Base-by-base conservation (phyloP, 2,888 invertebrate genomes). In the Platycheirus rosarum region DNA sequence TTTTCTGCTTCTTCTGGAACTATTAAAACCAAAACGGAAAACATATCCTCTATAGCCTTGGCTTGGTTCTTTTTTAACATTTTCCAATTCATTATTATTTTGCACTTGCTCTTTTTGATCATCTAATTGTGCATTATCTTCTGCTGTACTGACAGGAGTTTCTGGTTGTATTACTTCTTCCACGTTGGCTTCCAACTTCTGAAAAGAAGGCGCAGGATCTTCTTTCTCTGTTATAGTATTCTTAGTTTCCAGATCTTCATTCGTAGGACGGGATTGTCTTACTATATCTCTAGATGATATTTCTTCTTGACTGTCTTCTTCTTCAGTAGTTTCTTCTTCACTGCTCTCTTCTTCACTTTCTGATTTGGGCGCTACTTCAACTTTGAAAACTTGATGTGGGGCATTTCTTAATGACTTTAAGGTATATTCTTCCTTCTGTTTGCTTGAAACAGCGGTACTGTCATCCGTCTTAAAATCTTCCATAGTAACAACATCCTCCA, bases 391-490 rank as follows among this genome's bases (percentile, higher is more conserved):
- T 6, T 78, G 48, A n/a, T 63, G 85, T 7, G 84, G 65, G 0
- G 88, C 88, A 16, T 86, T 85, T n/a, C 80, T 60, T 3, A 88
- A 53, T 2, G 85, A 82, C 2, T 85, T 71, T 0, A 84, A 63
- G 0, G 87, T 84, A 63, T 82, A 87, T 26, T 88, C 87, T 9
- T 79, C 23, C 6, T 85, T 86, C 55, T 88, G 87, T 32, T 77
- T 78, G 20, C 82, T 84, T 35, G 85, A 84, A 0, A 85, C 69
- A 8, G 80, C 86, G 1, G 86, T 86, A 76, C 88, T 87, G 13
- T 86, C 86, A 8, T 87, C 85, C 49, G 87, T 60, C 4, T 85
- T 86, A 49, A 90, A 89, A 18, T 88, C 87, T 9, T 87, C 85
- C 13, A 90, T 87, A 78, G 86, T 86, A 0, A 86, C 85, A 0